These are phyloP conservation scores for Drosophila nigricruria DNA, from an alignment of 2,888 invertebrate genomes.

Conservation along the genomic window DNA sequence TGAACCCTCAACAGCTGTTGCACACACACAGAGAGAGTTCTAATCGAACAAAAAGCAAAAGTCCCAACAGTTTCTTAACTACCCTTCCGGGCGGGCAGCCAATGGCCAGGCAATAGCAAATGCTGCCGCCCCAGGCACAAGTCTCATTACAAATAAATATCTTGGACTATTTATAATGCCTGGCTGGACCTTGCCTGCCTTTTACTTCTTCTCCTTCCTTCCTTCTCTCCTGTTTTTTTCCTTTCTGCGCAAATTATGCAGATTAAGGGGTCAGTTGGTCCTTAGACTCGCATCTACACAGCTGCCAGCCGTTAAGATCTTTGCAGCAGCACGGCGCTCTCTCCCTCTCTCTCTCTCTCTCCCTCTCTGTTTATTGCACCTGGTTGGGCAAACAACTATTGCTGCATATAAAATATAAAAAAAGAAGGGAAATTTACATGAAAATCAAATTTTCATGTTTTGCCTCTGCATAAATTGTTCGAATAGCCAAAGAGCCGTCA, in stretches of 20 bases:
- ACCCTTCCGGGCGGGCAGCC: slow-evolving; percentile 54
- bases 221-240: neutral
- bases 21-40: slow-evolving; percentile 13
- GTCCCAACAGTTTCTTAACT: slow-evolving; percentile 50
- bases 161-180: slow-evolving; percentile 75
- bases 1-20: slow-evolving; percentile 57
- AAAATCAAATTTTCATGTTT: slow-evolving; percentile 73
- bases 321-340: neutral
- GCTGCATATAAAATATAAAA: slow-evolving; percentile 16
- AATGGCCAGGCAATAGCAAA: slow-evolving; percentile 45
- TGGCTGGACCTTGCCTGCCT: slow-evolving; percentile 45
- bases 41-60: slow-evolving; percentile 73
- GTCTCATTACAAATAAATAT: slow-evolving; percentile 78
- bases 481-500: slow-evolving; percentile 18
- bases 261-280: slow-evolving; percentile 83
- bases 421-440: slow-evolving; percentile 58
- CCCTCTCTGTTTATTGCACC: slow-evolving; percentile 44
- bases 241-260: slow-evolving; percentile 81
- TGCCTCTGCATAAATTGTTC: slow-evolving; percentile 60
- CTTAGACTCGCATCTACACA: slow-evolving; percentile 42
- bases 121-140: slow-evolving; percentile 39
- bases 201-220: neutral
- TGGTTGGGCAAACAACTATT: slow-evolving; percentile 51
- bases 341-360: neutral
- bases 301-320: slow-evolving; percentile 53